A percentile compares a stretch with the other conserved stretches of the same genome.
Evolutionary conservation across 53 echinoderm and acorn worm species (phyloP).

Genomic region (Zoroaster sp.): DNA sequence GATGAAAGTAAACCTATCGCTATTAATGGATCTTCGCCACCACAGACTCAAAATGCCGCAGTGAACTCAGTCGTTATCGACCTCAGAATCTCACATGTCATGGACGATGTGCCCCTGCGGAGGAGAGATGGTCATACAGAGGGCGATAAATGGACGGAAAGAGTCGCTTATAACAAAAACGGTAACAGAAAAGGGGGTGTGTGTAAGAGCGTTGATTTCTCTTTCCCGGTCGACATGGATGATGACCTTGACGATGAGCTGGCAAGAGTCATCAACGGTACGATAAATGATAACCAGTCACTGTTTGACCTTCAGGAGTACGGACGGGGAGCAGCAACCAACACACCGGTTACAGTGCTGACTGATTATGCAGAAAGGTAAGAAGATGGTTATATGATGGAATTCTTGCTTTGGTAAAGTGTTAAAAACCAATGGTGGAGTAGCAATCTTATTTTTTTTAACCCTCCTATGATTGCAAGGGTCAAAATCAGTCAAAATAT

Average conservation of each 20-base stretch:
- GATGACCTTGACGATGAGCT: constrained; percentile 74
- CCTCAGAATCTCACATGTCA: neutral
- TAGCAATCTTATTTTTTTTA: too few relatives aligned
- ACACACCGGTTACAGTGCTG: constrained; percentile 72
- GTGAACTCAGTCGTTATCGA: neutral
- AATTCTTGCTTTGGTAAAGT: too few relatives aligned
- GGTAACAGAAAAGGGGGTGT: constrained; percentile 24
- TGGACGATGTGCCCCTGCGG: neutral
- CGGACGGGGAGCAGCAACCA: constrained; percentile 71
- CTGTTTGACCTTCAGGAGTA: constrained; percentile 39
- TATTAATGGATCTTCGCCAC: neutral
- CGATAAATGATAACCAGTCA: constrained; percentile 8
- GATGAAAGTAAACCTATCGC: neutral
- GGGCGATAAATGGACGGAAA: neutral
- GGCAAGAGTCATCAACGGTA: constrained; percentile 45
- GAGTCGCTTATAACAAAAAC: neutral
- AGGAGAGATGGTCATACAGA: neutral
- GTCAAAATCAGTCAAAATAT: too few relatives aligned
- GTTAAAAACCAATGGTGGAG: too few relatives aligned
- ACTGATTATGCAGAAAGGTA: constrained; percentile 69
- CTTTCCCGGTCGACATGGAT: constrained; percentile 45
- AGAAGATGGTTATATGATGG: too few relatives aligned
- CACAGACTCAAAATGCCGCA: neutral
- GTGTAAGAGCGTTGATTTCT: constrained; percentile 84
- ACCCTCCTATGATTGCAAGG: too few relatives aligned